Conservation (phyloP, 2,797 vertebrate species). For the Eulemur mongoz region DNA sequence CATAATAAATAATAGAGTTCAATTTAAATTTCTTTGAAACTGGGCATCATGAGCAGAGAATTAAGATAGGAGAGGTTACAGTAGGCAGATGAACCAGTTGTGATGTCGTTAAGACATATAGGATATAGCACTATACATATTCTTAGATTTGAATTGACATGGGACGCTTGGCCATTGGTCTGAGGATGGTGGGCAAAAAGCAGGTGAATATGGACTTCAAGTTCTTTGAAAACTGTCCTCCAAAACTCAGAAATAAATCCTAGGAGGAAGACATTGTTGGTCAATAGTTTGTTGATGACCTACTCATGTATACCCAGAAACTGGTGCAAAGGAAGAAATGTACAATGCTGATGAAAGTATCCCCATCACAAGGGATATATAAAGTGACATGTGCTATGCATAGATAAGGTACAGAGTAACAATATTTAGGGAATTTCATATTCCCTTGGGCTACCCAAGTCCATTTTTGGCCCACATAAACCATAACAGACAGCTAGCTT, state of each 20-base stretch:
- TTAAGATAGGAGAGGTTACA: not conserved
- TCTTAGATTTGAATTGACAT: not conserved
- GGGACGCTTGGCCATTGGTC: not conserved
- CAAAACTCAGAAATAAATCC: not conserved
- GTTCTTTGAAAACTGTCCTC: not conserved
- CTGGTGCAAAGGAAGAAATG: not conserved
- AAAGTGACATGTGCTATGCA: accelerated
- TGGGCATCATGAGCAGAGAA: not conserved
- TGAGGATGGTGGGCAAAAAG: not conserved
- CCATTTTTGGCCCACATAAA: not conserved
- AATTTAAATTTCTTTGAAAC: not conserved
- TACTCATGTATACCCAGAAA: not conserved
- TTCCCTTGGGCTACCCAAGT: not conserved
- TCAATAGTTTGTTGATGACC: not conserved
- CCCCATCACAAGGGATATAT: not conserved
- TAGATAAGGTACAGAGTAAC: not conserved
- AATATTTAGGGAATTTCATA: not conserved
- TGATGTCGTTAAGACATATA: not conserved
- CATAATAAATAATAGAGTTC: not conserved
- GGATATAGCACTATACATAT: not conserved
- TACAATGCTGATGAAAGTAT: not conserved
- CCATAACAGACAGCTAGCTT: not conserved
- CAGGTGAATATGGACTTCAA: not conserved
- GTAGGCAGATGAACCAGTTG: not conserved
- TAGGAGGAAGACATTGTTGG: not conserved